Evolutionary conservation across 53 echinoderm and acorn worm genomes (phyloP), one percentile per base, ranked within the genome.

Genomic region (Paracentrotus lividus): DNA sequence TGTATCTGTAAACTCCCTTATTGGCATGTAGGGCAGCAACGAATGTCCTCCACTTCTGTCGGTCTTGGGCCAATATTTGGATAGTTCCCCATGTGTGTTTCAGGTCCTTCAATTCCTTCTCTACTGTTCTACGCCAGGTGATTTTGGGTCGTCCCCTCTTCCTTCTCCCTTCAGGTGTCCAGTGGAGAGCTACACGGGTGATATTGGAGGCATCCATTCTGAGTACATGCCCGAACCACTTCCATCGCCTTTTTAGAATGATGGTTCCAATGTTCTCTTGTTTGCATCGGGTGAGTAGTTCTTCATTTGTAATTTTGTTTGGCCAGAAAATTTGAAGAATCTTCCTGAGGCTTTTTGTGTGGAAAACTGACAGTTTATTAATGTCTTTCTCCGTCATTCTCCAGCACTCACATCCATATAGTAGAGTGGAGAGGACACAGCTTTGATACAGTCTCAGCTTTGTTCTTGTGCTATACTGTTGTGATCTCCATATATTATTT

Each of bases 191-290:
- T 38, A 26, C 29, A 55, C 51, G 85, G 36, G 57, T 58, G 40
- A 58, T 84, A 13, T 27, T 5, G 15, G 84, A 45, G 2, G 33
- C 42, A 7, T 93, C 49, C 53, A 47, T 93, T 60, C 85, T 85
- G 27, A 93, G 54, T 26, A 93, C 85, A 85, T 85, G 85, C 14
- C 93, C 93, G 15, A 85, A 47, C 93, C 85, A 93, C 13, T 8
- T 78, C 78, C 78, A 78, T 13, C 78, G 23, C 20, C 78, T 32
- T 42, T 26, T 78, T 21, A 42, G 8, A 12, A 78, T 36, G 14
- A 78, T 78, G 21, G 36, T 20, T 21, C 42, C 36, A 40, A 89
- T 89, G 40, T 24, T 89, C 12, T 89, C 90, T 59, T 38, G 59
- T 6, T 89, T 61, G 4, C 64, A 89, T 89, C 33, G 31, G 34